Base-by-base conservation (phyloP, 2,888 invertebrate genomes). In the Pogonocherus hispidulus region DNA sequence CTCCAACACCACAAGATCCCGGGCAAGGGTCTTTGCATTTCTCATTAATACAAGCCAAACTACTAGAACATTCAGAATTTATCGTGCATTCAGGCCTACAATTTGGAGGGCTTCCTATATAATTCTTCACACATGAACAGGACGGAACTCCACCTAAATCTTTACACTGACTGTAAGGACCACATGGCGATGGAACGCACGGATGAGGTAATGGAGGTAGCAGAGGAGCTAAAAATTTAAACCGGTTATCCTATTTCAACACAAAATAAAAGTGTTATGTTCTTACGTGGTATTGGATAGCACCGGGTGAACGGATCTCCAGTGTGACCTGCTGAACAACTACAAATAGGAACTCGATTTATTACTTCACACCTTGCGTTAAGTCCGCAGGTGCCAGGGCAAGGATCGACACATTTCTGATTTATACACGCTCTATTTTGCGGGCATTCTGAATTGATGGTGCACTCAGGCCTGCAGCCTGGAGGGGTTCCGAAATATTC, bases 251-350 rank as follows among this genome's bases (percentile, higher is more conserved):
- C 1, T 18, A 3, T 1, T 27, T 46, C 23, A 44, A 27, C 16
- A 37, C 41, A 49, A 47, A 27, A 19, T 35, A 16, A 22, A 44
- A 44, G 11, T 62, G 3, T n/a, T 14, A 23, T 51, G 5, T 6
- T 77, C 80, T 83, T 84, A 84, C 84, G 80, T 76, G 83, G 82
- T 69, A 83, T 82, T 80, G 90, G 89, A 69, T 89, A 89, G 80
- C 94, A 94, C 82, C 91, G 90, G 41, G 90, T 89, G 79, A 94
- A 94, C 73, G 94, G 93, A 90, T 94, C 93, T 9, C 95, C 95
- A 1, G 92, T 93, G 83, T 89, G 90, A 22, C 91, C 91, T 35
- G 86, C 80, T 1, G 91, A 90, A 79, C 95, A 95, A 74, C 91
- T 92, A 81, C 95, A 95, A 70, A 94, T 90, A 0, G 94, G 94